Evolutionary conservation across 2,888 invertebrate genomes (phyloP).

Genomic region (Lymantria dispar): DNA sequence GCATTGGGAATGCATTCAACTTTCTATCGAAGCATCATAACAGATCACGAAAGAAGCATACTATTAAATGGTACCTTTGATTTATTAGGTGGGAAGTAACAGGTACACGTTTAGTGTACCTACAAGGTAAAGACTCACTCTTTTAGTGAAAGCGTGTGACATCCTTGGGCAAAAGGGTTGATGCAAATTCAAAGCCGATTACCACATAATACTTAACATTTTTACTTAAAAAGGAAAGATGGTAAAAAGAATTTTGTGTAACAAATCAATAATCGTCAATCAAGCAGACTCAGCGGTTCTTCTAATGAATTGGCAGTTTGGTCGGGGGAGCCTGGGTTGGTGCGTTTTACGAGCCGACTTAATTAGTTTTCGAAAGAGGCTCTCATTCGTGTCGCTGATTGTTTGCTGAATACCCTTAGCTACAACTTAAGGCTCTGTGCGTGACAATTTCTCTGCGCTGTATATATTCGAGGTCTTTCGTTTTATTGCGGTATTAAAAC

Average conservation of each 20-base stretch:
- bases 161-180: too few relatives aligned
- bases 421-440: conserved; percentile 5
- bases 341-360: conserved; percentile 47
- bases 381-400: conserved; percentile 27
- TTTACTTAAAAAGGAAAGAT: too few relatives aligned
- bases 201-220: too few relatives aligned
- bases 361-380: conserved; percentile 53
- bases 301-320: conserved; percentile 40
- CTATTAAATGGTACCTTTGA: too few relatives aligned
- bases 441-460: conserved; percentile 3
- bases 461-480: conserved; percentile 14
- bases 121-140: too few relatives aligned
- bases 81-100: too few relatives aligned
- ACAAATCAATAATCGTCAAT: background rate
- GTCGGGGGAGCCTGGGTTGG: conserved; percentile 28
- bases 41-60: too few relatives aligned
- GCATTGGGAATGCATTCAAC: too few relatives aligned
- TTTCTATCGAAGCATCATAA: too few relatives aligned
- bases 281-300: background rate
- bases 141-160: too few relatives aligned
- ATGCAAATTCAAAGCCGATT: too few relatives aligned
- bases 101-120: too few relatives aligned
- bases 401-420: conserved; percentile 10
- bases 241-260: conserved; percentile 38
- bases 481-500: conserved; percentile 43